Base-by-base conservation (phyloP, 2,797 vertebrate species). In the Poecilia picta region DNA sequence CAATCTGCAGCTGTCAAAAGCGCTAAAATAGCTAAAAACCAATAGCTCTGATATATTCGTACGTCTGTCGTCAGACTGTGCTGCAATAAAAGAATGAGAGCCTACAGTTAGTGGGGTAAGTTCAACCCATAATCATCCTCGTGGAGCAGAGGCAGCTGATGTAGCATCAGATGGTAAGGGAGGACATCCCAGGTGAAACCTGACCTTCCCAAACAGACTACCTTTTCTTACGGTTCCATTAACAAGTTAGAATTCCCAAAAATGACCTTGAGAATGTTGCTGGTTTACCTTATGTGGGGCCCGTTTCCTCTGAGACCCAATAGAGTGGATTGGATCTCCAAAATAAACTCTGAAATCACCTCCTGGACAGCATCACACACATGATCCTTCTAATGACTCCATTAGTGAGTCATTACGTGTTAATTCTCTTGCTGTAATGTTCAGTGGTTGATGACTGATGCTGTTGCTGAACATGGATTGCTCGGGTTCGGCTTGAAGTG, bases 1-100 rank as follows among this genome's bases (percentile, higher is more conserved):
- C 79, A 66, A 73, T 45, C 71, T 73, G 51, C 73, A 36, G 75
- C 39, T 89, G 86, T 75, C 84, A 83, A 85, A 77, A 87, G 57
- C 55, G 4, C 33, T 23, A 16, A 68, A 68, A 68, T 36, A 41
- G 8, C 33, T 39, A 25, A 41, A 39, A 68, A 20, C 31, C 16
- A 11, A 66, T 11, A 39, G 18, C 8, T 12, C 18, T 11, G 28
- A 28, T 33, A 33, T 64, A 39, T 39, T 36, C 1, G 15, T 64
- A 20, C 10, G 64, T 68, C 20, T 11, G 5, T 23, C 6, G 15
- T 36, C 16, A 33, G 13, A 62, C 31, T 7, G 16, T 64, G 31
- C 18, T 33, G 57, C 28, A 33, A 64, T 64, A 64, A 25, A 68
- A 39, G 10, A 68, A 41, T 10, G 13, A 43, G 12, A 41, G 3